phyloP scores from a whole-genome alignment of 2,113 vertebrate genomes.

The Ctenodactylus gundi region DNA sequence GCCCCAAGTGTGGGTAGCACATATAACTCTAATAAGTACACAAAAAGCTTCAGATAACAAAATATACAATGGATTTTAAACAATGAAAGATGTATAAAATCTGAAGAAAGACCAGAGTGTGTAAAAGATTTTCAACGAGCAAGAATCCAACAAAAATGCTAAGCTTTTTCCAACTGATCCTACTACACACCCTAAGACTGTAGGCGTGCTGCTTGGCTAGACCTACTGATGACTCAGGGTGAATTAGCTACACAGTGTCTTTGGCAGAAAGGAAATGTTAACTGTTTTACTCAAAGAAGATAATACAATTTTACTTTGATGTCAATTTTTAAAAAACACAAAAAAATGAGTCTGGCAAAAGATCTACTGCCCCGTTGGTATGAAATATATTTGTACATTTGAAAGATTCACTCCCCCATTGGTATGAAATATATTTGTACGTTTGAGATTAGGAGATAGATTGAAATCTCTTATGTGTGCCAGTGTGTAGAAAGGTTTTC shows the following conservation, averaged over 20 bases:
- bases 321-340: conserved; percentile 6
- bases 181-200: background rate
- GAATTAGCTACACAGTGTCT: background rate
- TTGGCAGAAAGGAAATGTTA: background rate
- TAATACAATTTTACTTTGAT: background rate
- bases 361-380: background rate
- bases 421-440: background rate
- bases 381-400: background rate
- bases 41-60: background rate
- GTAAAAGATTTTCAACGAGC: too few species aligned
- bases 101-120: too few species aligned
- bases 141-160: background rate
- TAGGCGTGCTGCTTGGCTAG: background rate
- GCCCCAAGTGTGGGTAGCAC: background rate
- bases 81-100: too few species aligned
- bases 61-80: background rate
- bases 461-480: background rate
- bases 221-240: background rate
- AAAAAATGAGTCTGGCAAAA: background rate
- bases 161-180: background rate
- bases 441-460: conserved; percentile 1
- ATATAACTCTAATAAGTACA: background rate
- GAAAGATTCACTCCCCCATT: too few species aligned
- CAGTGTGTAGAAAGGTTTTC: background rate
- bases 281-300: background rate